Evolutionary conservation across 2,113 vertebrate genomes (phyloP), one percentile per base, ranked within the genome.

Genomic region (Vulpes lagopus): DNA sequence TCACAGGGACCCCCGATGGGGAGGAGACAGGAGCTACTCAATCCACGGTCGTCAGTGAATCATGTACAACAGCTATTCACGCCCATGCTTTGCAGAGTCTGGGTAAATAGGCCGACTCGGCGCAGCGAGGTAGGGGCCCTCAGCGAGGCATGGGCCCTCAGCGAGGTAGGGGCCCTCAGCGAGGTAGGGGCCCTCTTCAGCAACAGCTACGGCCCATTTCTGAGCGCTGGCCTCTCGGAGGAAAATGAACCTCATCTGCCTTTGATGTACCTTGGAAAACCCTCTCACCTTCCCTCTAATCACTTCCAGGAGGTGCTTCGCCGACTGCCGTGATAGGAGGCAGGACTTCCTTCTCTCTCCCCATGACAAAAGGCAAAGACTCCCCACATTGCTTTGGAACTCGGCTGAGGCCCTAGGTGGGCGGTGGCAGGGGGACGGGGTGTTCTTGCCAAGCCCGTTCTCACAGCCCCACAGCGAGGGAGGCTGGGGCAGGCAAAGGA

Each of bases 141-240:
- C 30, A 43, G n/a, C n/a, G n/a, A n/a, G n/a, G n/a, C n/a, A n/a
- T n/a, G n/a, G n/a, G n/a, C n/a, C n/a, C n/a, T n/a, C 49, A 64
- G 10, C 32, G 8, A 23, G 3, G 22, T 2, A 8, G 11, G 38
- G 64, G 5, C 49, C n/a, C 38, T 62, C 30, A 43, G 43, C 43
- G 43, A 43, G 43, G 5, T 43, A 43, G 43, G 38, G 64, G 5
- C 49, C n/a, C 38, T 62, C 14, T 2, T 67, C 16, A 49, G 49
- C 60, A 88, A 20, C 1, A 2, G 2, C 3, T 0, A 10, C 0
- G 35, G 57, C 51, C 9, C 32, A 74, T 30, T 51, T 62, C n/a
- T 71, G 35, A 53, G 55, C 59, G 51, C 64, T 51, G 15, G 27
- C 43, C 81, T 69, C 59, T 8, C 1, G 12, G 43, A 64, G 17